A percentile compares a stretch with the other conserved stretches of the same genome.
Evolutionary conservation across 2,797 vertebrate species (phyloP).

Genomic region (Ammospiza maritima): DNA sequence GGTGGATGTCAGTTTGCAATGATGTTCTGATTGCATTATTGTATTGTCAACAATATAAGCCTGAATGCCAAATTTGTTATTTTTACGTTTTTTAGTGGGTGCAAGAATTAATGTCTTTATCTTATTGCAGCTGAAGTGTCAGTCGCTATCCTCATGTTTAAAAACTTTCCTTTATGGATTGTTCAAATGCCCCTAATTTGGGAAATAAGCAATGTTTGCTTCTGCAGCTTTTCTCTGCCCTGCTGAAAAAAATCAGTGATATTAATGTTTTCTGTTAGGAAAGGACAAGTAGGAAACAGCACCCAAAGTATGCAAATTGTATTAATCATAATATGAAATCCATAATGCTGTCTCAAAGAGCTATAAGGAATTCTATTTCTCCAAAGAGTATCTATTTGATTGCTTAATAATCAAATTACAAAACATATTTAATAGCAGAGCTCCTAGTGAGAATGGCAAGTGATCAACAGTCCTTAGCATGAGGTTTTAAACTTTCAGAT

Average conservation of each 20-base stretch:
- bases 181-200: background rate
- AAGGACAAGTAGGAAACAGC: background rate
- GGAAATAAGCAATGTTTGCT: background rate
- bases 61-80: background rate
- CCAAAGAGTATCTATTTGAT: background rate
- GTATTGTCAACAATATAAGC: background rate
- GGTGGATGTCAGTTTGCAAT: background rate
- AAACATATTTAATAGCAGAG: background rate
- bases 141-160: background rate
- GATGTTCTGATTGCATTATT: constrained; percentile 20
- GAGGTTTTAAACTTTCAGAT: background rate
- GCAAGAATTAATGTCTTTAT: background rate
- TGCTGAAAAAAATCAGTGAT: background rate
- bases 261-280: background rate
- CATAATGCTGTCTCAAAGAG: background rate
- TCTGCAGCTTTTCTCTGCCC: background rate
- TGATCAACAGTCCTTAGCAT: background rate
- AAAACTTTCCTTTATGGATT: background rate
- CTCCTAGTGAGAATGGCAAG: background rate
- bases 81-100: background rate
- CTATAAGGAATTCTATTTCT: background rate
- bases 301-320: background rate
- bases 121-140: background rate
- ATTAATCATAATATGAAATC: background rate
- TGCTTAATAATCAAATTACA: background rate